Evolutionary conservation across 2,113 vertebrate genomes (phyloP).

Genomic region (Seriola quinqueradiata): DNA sequence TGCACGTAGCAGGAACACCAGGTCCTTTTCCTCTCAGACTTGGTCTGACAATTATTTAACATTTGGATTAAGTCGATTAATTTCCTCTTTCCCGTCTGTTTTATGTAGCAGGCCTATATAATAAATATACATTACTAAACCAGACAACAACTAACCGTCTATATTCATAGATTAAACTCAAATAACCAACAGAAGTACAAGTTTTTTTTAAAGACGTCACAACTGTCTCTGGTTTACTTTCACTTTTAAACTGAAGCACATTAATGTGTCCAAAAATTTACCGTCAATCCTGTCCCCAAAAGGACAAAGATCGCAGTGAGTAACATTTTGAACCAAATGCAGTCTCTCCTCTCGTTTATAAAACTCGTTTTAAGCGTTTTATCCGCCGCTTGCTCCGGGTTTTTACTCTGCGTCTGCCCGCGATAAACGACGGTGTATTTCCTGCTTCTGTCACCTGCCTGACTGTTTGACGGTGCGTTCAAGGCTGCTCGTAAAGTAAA

Average conservation of each 20-base stretch:
- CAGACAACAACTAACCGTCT: too few species aligned
- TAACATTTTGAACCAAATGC: background rate
- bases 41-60: too few species aligned
- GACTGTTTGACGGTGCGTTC: background rate
- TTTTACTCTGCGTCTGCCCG: too few species aligned
- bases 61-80: too few species aligned
- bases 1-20: too few species aligned
- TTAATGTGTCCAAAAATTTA: background rate
- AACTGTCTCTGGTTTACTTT: constrained; percentile 20
- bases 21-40: too few species aligned
- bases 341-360: accelerated
- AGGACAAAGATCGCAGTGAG: accelerated
- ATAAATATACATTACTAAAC: background rate
- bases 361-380: background rate
- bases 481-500: background rate
- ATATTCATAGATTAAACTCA: accelerated
- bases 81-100: too few species aligned
- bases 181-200: accelerated
- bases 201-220: constrained; percentile 26
- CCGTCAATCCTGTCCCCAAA: constrained; percentile 1
- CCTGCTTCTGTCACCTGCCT: too few species aligned
- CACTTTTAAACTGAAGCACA: background rate
- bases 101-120: too few species aligned
- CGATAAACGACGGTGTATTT: too few species aligned
- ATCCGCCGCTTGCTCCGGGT: too few species aligned